Evolutionary conservation across 2,888 invertebrate species (phyloP).

Genomic region (Leptura quadrifasciata): DNA sequence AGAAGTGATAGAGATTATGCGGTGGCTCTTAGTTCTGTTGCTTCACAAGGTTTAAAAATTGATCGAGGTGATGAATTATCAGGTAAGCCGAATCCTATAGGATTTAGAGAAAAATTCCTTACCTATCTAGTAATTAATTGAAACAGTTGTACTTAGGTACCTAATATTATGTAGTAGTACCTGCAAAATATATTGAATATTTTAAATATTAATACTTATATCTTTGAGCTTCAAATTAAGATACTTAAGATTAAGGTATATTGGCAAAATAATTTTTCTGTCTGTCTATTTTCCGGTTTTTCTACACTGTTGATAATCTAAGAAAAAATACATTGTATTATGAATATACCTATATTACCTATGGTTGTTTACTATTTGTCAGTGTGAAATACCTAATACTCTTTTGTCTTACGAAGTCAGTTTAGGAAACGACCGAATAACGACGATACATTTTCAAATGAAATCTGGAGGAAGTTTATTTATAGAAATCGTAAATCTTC

Average conservation of each 20-base stretch:
- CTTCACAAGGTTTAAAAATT: slow-evolving; percentile 88
- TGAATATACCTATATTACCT: too few species aligned
- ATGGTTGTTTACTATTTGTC: not conserved
- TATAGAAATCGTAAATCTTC: slow-evolving; percentile 3
- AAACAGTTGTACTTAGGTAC: not conserved
- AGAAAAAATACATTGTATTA: not conserved
- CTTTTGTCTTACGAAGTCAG: not conserved
- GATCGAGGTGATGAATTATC: slow-evolving; percentile 85
- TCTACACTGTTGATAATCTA: not conserved
- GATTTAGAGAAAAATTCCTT: not conserved
- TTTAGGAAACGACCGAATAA: not conserved
- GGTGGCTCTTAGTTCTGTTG: slow-evolving; percentile 86
- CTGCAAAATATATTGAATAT: not conserved
- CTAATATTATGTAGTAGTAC: not conserved
- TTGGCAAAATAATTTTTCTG: not conserved
- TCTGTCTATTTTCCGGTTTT: not conserved
- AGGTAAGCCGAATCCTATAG: slow-evolving; percentile 51
- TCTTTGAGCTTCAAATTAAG: not conserved
- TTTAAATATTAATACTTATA: not conserved
- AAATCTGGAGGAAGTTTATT: not conserved
- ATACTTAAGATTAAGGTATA: too few species aligned
- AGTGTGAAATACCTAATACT: too few species aligned
- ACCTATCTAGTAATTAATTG: too few species aligned
- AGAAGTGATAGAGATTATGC: slow-evolving; percentile 96
- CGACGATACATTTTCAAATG: not conserved